Conservation (phyloP, 2,113 vertebrate species). For the Nerophis lumbriciformis region DNA sequence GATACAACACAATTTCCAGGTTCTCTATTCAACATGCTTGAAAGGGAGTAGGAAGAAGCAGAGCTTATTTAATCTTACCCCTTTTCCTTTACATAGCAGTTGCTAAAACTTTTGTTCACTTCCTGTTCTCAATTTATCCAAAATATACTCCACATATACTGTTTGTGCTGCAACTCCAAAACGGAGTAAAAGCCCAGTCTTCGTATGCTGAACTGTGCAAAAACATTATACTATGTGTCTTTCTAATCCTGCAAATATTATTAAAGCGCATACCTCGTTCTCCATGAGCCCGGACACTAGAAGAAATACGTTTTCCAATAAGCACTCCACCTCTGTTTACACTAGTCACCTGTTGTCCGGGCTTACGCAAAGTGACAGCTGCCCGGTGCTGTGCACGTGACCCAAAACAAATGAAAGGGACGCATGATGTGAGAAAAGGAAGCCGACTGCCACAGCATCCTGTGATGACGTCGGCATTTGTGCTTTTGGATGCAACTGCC, state of each 20-base stretch:
- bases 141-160: no score
- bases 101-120: no score
- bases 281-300: slow-evolving; percentile 58
- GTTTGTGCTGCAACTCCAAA: no score
- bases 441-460: slow-evolving; percentile 67
- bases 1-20: no score
- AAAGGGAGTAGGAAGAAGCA: no score
- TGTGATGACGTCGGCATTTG: slow-evolving; percentile 51
- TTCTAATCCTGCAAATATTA: background rate
- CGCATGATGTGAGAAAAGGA: slow-evolving; percentile 57
- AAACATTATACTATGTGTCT: no score
- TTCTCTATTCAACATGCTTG: no score
- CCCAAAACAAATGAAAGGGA: slow-evolving; percentile 28
- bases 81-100: no score
- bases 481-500: slow-evolving; percentile 6
- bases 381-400: slow-evolving; percentile 28
- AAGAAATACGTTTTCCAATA: background rate
- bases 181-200: no score
- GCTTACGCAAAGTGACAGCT: slow-evolving; percentile 31
- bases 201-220: no score
- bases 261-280: slow-evolving; percentile 64
- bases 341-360: slow-evolving; percentile 38
- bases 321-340: slow-evolving; percentile 5
- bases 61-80: no score
- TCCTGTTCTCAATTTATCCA: no score